Conservation (phyloP, 2,888 invertebrate genomes). For the Camptogramma bilineatum region DNA sequence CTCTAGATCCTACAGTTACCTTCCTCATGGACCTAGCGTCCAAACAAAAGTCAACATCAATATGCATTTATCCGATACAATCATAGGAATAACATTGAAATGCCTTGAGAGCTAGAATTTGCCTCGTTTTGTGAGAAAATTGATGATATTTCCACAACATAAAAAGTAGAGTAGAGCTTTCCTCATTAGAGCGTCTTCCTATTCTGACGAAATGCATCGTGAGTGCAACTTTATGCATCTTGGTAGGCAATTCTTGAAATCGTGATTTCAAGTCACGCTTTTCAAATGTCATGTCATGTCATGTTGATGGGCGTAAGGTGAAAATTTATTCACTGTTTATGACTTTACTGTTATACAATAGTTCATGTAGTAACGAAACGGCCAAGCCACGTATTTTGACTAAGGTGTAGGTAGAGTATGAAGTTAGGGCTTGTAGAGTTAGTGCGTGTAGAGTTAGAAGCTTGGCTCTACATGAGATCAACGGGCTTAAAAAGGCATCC, state of each 20-base stretch:
- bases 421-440: too few relatives aligned
- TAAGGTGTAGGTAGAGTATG: too few relatives aligned
- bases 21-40: too few relatives aligned
- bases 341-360: too few relatives aligned
- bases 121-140: not conserved
- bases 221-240: not conserved
- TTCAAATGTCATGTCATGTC: conserved; percentile 8
- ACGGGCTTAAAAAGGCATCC: too few relatives aligned
- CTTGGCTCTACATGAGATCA: too few relatives aligned
- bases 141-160: not conserved
- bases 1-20: not conserved
- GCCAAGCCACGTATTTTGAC: too few relatives aligned
- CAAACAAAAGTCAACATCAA: not conserved
- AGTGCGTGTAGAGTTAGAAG: too few relatives aligned
- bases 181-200: conserved; percentile 15
- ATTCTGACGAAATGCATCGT: conserved; percentile 7
- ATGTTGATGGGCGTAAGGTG: too few relatives aligned
- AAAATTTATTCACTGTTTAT: too few relatives aligned
- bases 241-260: conserved; percentile 1
- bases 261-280: conserved; percentile 24
- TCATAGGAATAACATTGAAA: not conserved
- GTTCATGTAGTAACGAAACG: too few relatives aligned
- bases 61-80: not conserved
- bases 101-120: not conserved
- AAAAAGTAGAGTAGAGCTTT: conserved; percentile 2